These are phyloP conservation scores for Falco concolor DNA, from an alignment of 2,797 vertebrate genomes.

Conservation along the genomic window DNA sequence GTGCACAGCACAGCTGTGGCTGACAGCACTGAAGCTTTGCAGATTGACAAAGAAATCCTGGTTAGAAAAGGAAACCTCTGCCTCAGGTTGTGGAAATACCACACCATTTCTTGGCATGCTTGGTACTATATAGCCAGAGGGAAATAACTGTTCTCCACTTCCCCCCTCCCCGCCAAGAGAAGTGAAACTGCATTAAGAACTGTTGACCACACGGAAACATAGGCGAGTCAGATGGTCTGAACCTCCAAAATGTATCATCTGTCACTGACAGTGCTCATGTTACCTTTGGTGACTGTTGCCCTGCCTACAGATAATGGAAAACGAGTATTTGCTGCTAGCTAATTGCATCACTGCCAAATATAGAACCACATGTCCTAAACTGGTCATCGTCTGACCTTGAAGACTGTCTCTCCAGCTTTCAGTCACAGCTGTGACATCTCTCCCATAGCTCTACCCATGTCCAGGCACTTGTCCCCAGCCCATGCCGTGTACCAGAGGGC, in stretches of 20 bases:
- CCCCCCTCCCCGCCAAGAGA: not conserved
- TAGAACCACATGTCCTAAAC: not conserved
- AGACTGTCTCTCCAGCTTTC: not conserved
- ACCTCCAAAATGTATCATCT: not conserved
- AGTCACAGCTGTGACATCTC: not conserved
- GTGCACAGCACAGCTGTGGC: not conserved
- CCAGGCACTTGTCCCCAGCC: not conserved
- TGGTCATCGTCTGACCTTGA: not conserved
- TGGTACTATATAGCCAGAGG: not conserved
- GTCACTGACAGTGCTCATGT: not conserved
- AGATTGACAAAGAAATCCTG: not conserved
- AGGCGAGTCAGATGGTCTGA: not conserved
- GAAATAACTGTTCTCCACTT: not conserved
- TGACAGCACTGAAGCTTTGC: not conserved
- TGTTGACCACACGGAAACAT: not conserved
- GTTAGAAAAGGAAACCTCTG: not conserved
- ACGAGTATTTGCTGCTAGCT: not conserved
- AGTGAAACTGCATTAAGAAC: not conserved
- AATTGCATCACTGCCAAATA: not conserved
- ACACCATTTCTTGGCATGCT: not conserved
- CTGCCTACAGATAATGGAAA: not conserved
- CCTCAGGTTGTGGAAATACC: not conserved
- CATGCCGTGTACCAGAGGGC: rapidly evolving
- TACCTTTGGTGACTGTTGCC: not conserved
- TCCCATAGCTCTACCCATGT: not conserved